phyloP scores from a whole-genome alignment of 2,113 vertebrate species.

The Protomyctophum bolini region DNA sequence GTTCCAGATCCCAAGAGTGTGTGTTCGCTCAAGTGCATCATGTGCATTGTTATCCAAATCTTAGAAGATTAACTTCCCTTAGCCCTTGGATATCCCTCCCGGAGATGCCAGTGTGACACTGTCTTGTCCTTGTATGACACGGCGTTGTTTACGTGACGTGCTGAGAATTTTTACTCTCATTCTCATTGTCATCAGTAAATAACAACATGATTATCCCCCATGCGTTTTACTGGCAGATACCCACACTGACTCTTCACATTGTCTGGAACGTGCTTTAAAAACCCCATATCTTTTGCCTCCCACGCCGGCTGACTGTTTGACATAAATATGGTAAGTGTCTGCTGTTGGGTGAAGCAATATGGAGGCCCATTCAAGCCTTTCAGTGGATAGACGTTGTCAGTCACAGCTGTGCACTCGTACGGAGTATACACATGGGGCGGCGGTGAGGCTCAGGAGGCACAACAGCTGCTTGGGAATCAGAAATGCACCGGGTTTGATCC shows the following conservation, averaged over 20 bases:
- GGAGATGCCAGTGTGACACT: background rate
- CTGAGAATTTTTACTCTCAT: constrained; percentile 26
- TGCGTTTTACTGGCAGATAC: constrained; percentile 18
- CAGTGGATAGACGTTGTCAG: constrained; percentile 12
- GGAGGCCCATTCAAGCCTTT: background rate
- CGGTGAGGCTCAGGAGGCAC: no score
- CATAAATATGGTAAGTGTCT: background rate
- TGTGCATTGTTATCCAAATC: background rate
- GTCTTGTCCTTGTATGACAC: constrained; percentile 39
- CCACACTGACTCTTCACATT: background rate
- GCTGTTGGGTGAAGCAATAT: no score
- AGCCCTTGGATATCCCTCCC: constrained; percentile 30
- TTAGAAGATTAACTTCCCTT: constrained; percentile 5
- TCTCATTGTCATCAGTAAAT: constrained; percentile 37
- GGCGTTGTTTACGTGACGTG: background rate
- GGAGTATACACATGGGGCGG: no score
- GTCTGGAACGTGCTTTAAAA: background rate
- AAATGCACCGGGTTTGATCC: no score
- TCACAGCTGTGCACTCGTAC: constrained; percentile 15
- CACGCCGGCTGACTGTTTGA: background rate
- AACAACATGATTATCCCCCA: constrained; percentile 32
- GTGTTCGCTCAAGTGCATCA: background rate
- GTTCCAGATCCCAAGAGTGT: no score
- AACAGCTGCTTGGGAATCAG: no score
- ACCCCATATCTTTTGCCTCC: constrained; percentile 8